Base-by-base conservation (phyloP, 2,888 invertebrate species). In the Pyrochroa serraticornis region DNA sequence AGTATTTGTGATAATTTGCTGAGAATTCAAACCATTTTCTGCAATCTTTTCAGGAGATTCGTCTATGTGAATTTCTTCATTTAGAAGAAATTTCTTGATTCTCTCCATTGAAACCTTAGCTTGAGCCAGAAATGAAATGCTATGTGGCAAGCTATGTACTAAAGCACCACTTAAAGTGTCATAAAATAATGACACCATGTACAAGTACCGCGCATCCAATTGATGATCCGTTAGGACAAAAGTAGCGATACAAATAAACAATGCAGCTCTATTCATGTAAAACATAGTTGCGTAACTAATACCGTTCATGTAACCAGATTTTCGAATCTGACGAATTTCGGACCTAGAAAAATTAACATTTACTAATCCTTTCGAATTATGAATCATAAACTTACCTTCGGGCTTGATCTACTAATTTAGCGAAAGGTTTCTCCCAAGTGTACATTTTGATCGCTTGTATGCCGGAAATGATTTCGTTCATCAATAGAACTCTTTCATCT, bases 391-490 rank as follows among this genome's bases (percentile, higher is more conserved):
- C 77, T 70, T 80, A 83, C 79, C 73, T 78, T 72, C 93, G 80
- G 0, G 87, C 84, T 13, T 82, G 68, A 34, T 83, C 86, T 1
- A 95, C 90, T 53, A 95, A 83, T 67, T 86, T 85, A 10, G 89
- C 85, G 73, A 97, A 96, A 0, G 95, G 91, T 69, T 87, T 86
- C 75, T 97, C 97, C 91, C 96, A 97, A 0, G 95, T 92, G 72
- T 95, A 97, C 95, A 96, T 95, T 82, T 97, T 97, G 66, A 97
- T 92, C 0, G 95, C 93, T 80, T 93, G 87, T 74, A 93, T 91
- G 0, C 94, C 95, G 69, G 87, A 86, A 38, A 96, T 87, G 33
- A 93, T 89, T 80, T 94, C 96, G 74, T 91, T 93, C 93, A 96
- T 95, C 0, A 95, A 77, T 13, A 91, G 82, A 1, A 97, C 89